These are phyloP conservation scores for Micromussa lordhowensis DNA, from an alignment of 92 coral and sea anemone species.

Conservation along the genomic window DNA sequence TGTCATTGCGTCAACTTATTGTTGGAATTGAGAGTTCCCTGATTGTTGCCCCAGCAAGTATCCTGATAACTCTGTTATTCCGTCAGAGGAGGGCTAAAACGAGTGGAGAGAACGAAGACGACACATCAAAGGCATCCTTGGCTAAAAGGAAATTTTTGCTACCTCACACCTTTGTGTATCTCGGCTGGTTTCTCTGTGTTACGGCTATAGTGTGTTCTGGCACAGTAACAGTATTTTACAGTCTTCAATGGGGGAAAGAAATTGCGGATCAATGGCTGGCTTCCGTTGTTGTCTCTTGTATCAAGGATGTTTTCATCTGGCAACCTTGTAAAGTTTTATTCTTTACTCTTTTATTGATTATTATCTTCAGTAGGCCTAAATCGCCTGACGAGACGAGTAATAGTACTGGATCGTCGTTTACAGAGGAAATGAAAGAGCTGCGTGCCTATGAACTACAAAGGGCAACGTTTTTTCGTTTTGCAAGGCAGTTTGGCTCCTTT, in stretches of 20 bases:
- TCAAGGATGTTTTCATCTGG: constrained; percentile 76
- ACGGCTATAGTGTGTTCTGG: constrained; percentile 68
- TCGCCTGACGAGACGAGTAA: neutral
- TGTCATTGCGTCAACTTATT: constrained; percentile 75
- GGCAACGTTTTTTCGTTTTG: constrained; percentile 29
- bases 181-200: constrained; percentile 79
- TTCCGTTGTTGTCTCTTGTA: constrained; percentile 74
- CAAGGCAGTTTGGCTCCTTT: constrained; percentile 22
- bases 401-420: neutral
- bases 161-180: constrained; percentile 54
- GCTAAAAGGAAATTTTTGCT: neutral
- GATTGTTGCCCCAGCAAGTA: constrained; percentile 79
- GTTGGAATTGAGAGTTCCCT: constrained; percentile 83
- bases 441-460: constrained; percentile 29
- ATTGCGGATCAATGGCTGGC: constrained; percentile 86
- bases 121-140: neutral
- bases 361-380: constrained; percentile 74
- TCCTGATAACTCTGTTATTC: constrained; percentile 69
- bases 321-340: constrained; percentile 83
- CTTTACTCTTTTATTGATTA: constrained; percentile 68
- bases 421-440: constrained; percentile 33
- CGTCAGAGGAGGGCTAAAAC: constrained; percentile 57
- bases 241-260: constrained; percentile 86
- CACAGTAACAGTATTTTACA: constrained; percentile 79
- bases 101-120: constrained; percentile 7